phyloP scores from a whole-genome alignment of 2,888 invertebrate genomes.

The Lithosia quadra region DNA sequence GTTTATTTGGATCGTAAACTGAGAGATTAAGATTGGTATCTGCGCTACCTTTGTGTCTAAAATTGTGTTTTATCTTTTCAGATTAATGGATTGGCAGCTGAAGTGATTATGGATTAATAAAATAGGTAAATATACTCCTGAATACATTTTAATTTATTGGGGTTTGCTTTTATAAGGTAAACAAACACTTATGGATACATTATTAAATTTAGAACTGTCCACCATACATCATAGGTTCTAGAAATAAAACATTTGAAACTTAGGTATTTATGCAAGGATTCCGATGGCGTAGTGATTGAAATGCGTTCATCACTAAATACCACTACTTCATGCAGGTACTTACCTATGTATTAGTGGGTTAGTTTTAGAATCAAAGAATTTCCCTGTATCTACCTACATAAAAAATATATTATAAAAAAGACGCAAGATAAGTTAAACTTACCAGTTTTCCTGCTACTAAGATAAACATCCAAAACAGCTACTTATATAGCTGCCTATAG shows the following conservation, averaged over 20 bases:
- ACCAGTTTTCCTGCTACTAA: neutral
- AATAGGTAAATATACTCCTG: conserved; percentile 60
- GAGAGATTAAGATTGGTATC: conserved; percentile 51
- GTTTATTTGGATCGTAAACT: conserved; percentile 66
- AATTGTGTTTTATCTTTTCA: conserved; percentile 63
- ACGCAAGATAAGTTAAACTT: neutral
- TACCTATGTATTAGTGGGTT: neutral
- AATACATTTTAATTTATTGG: conserved; percentile 9
- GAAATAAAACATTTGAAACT: neutral
- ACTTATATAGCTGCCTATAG: too few species aligned
- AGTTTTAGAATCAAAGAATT: neutral
- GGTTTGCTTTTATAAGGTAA: neutral
- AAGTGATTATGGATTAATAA: conserved; percentile 64
- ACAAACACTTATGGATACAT: neutral
- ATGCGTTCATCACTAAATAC: neutral
- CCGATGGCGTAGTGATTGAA: neutral
- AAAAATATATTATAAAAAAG: neutral
- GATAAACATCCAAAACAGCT: too few species aligned
- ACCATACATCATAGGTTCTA: neutral
- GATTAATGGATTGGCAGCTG: conserved; percentile 67
- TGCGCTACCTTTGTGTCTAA: conserved; percentile 48
- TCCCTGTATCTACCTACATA: neutral
- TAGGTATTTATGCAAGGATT: too few species aligned
- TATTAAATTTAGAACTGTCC: neutral
- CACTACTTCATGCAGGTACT: too few species aligned